Percentiles rank a stretch among this genome's conserved stretches.
Evolutionary conservation across 1,140 invertebrate genomes (phyloP).

Genomic region (Acromyrmex echinatior): DNA sequence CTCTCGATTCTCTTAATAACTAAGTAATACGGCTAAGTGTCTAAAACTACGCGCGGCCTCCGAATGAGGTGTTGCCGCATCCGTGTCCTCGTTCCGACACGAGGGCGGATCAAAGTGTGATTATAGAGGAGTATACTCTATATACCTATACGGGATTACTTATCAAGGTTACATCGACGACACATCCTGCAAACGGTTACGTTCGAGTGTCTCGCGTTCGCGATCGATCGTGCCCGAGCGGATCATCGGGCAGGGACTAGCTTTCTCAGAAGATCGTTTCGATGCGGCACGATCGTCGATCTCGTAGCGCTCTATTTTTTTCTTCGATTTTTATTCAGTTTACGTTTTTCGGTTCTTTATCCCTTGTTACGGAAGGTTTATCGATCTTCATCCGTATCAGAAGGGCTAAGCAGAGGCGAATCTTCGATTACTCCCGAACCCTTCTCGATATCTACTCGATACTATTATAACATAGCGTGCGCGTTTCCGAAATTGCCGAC

Average conservation of each 20-base stretch:
- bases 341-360: not conserved
- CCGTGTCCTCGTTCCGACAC: constrained; percentile 28
- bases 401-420: constrained; percentile 55
- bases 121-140: constrained; percentile 38
- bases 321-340: not conserved
- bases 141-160: constrained; percentile 30
- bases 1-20: constrained; percentile 67
- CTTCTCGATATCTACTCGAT: not conserved
- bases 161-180: constrained; percentile 49
- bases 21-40: constrained; percentile 68
- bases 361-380: constrained; percentile 22
- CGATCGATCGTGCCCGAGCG: constrained; percentile 53
- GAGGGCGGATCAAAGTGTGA: constrained; percentile 40
- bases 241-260: constrained; percentile 53
- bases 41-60: constrained; percentile 58
- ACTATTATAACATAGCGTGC: not conserved
- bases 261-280: constrained; percentile 49
- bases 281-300: constrained; percentile 65
- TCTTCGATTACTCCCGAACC: constrained; percentile 52
- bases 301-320: constrained; percentile 34
- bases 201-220: constrained; percentile 44
- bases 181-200: constrained; percentile 42
- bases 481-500: constrained; percentile 43
- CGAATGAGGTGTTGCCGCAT: constrained; percentile 36
- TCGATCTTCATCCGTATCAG: constrained; percentile 19